Conservation (phyloP, 2,113 vertebrate genomes). For the Puntigrus tetrazona region DNA sequence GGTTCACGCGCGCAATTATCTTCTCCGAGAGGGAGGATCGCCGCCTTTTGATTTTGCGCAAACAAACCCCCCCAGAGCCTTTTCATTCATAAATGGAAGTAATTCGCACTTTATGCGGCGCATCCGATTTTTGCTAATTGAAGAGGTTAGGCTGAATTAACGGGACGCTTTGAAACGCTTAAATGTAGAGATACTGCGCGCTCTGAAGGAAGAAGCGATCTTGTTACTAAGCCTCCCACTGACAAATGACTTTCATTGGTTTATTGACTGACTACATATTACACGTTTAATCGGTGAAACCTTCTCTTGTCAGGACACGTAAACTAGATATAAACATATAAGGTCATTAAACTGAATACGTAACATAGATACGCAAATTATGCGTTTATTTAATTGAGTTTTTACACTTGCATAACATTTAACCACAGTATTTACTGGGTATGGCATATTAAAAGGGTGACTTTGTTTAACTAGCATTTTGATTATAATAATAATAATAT, state of each 20-base stretch:
- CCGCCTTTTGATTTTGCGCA: neutral
- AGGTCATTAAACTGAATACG: neutral
- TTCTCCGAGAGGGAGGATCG: neutral
- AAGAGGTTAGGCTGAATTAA: neutral
- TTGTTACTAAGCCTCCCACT: slow-evolving; percentile 8
- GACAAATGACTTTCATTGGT: slow-evolving; percentile 1
- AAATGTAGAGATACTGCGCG: neutral
- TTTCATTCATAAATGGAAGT: neutral
- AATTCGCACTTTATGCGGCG: neutral
- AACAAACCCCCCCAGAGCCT: neutral
- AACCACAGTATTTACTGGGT: too few relatives aligned
- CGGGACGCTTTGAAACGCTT: neutral
- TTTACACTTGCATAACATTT: too few relatives aligned
- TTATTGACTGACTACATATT: slow-evolving; percentile 23
- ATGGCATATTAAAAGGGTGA: neutral
- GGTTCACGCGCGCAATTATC: neutral
- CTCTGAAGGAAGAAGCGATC: slow-evolving; percentile 3
- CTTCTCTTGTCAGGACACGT: neutral
- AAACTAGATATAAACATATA: neutral
- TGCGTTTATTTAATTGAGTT: too few relatives aligned
- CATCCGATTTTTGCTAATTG: neutral
- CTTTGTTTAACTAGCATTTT: neutral
- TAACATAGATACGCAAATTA: neutral
- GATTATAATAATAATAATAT: too few relatives aligned
- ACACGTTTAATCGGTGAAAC: neutral